Base-by-base conservation (phyloP, 2,888 invertebrate genomes). In the Pandemis cinnamomeana region DNA sequence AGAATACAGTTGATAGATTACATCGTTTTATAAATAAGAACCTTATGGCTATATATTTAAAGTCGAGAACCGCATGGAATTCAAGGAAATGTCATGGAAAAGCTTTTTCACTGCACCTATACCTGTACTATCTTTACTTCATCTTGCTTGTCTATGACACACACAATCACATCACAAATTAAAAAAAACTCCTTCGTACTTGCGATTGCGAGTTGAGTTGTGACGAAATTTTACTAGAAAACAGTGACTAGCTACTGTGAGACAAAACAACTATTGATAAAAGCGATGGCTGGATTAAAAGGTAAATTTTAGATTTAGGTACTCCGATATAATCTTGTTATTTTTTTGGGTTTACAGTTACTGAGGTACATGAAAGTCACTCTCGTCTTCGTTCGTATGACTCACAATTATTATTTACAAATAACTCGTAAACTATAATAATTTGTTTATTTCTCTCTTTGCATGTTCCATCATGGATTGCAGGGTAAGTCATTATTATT, bases 241-340 rank as follows among this genome's bases (percentile, higher is more conserved):
- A 53, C 51, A 68, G 55, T 7, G 41, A 44, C 51, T 42, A 20
- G 20, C 10, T 5, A 44, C 63, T 66, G 53, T 61, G 46, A 44
- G 13, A n/a, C 4, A 36, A 58, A 63, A 41, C 60, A 15, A 64
- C 27, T 61, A 36, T 61, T 72, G 41, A 42, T 75, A 76, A 76
- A 48, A 58, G 86, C 75, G 85, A 94, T 94, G 94, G 94, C 94
- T 82, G 94, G 94, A 85, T 92, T 94, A 64, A 94, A 94, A 91
- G 94, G 94, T 94, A 89, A 58, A 76, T 71, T 63, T 7, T 5
- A 5, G 42, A 41, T 53, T 15, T 20, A 36, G 27, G 27, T 36
- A 20, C 11, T 53, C 36, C n/a, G n/a, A 42, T 48, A 13, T 48
- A 63, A 10, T 27, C 44, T 41, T 27, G 5, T 60, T 53, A 13